Evolutionary conservation across 1,140 invertebrate species (phyloP), one percentile per base, ranked within the genome.

Genomic region (Dendrolimus punctatus): DNA sequence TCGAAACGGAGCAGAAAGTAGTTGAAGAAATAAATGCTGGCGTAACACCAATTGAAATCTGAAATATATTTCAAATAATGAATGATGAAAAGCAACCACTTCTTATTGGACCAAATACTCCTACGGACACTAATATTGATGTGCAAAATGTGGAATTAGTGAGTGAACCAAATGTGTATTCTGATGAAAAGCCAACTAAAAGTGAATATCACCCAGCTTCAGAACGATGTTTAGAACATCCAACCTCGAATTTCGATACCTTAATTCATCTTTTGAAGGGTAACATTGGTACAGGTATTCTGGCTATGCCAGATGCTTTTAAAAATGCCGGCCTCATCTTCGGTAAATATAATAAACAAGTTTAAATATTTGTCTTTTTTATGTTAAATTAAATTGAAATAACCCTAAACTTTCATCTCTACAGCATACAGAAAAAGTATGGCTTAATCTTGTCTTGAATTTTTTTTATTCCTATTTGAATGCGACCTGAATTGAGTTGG

Each of bases 281-380:
- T 23, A 95, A 95, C 73, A 93, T 95, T 67, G 95, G 95, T 8
- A 95, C 95, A 6, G 95, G 95, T 4, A 94, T 95, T 58, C 73
- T 95, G 60, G 93, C 93, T 47, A 95, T 96, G 94, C 94, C 95
- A 44, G 91, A 95, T 87, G 95, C 94, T 44, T 93, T 96, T 68
- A 91, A 91, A 85, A 96, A 93, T 85, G 91, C 95, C 53, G 95
- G 95, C 10, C 84, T 95, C 54, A 88, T 91, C 58, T 88, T 95
- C 51, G 94, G 92, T 76, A 88, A 83, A 64, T 76, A 44, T 41
- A 45, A 9, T 9, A 36, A n/a, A 23, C 6, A 46, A n/a, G 45
- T 49, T 49, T 49, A 3, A 6, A 46, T 46, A 37, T 36, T 0
- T 8, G 1, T 23, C 23, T 23, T 23, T 23, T 23, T 23, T 23